Base-by-base conservation (phyloP, 2,797 vertebrate species). In the Macroramphosus scolopax region DNA sequence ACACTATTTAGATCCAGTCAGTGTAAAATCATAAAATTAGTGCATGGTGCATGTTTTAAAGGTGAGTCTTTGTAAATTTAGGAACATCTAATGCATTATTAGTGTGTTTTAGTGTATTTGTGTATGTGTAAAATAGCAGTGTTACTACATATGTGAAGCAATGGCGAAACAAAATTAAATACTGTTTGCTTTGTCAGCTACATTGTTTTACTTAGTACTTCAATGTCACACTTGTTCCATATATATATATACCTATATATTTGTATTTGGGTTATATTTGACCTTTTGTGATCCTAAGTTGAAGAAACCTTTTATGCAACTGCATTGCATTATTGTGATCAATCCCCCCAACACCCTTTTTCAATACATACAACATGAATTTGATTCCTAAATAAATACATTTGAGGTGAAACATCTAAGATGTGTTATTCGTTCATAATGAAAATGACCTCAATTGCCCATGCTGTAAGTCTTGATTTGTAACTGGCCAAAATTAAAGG, bases 11-110 rank as follows among this genome's bases (percentile, higher is more conserved):
- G 40, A 38, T 28, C 45, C 8, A 38, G 8, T 60, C 31, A 11
- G 13, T 52, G 48, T 31, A 56, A 39, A 32, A 30, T 20, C n/a
- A 49, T 41, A 9, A 14, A 56, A 38, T 36, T 68, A 55, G 49
- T 76, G 78, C 71, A 76, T 73, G 62, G 28, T 80, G 71, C 75
- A 77, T 82, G 70, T 68, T 80, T 59, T 78, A 49, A 69, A 73
- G 30, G 72, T 72, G 45, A 69, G 51, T 69, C 43, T 63, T 42
- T 10, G 12, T 52, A 7, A 31, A 37, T 18, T 22, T 37, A 60
- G 44, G 44, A 26, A 32, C 31, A 18, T 64, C 24, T 47, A 20
- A 17, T 55, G 35, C 69, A 17, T 33, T 36, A 8, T n/a, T n/a
- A 48, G 8, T 64, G 37, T 68, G 37, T 70, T 46, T 54, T 65